A percentile compares a stretch with the other conserved stretches of the same genome.
These are phyloP conservation scores for Agrochola lota DNA, from an alignment of 2,888 invertebrate genomes.

Conservation along the genomic window DNA sequence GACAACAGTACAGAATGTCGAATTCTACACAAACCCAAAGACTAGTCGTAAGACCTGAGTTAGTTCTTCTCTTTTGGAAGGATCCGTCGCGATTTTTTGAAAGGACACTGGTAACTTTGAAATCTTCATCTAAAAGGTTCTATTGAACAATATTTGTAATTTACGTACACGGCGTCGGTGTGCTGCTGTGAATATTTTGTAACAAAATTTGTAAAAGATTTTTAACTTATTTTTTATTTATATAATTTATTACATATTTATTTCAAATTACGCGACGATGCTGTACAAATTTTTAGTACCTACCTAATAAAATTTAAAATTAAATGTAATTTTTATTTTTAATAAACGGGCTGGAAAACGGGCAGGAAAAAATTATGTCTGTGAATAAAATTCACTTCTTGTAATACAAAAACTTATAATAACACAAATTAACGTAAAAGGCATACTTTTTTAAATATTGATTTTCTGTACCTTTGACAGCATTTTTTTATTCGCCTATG, in stretches of 20 bases:
- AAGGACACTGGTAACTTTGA: conserved; percentile 38
- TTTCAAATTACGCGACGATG: conserved; percentile 51
- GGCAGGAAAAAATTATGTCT: neutral
- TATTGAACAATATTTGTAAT: conserved; percentile 49
- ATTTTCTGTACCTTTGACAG: neutral
- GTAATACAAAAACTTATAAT: neutral
- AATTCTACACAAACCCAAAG: conserved; percentile 43
- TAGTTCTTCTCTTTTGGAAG: conserved; percentile 37
- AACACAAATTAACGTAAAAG: neutral
- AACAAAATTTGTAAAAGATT: conserved; percentile 68
- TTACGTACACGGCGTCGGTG: conserved; percentile 65
- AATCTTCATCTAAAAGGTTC: conserved; percentile 32
- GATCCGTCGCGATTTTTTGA: conserved; percentile 47
- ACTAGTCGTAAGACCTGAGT: conserved; percentile 44
- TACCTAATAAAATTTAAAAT: conserved; percentile 68
- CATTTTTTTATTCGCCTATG: neutral
- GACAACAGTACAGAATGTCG: conserved; percentile 57
- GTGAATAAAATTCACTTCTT: neutral
- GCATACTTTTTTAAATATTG: neutral
- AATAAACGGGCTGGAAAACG: no score
- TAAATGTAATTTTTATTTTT: conserved; percentile 32
- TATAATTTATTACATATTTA: conserved; percentile 74
- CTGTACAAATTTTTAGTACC: conserved; percentile 64
- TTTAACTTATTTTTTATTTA: conserved; percentile 72
- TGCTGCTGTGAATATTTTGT: conserved; percentile 65